Base-by-base conservation (phyloP, 1,140 invertebrate genomes). In the Sarcophaga peregrina region DNA sequence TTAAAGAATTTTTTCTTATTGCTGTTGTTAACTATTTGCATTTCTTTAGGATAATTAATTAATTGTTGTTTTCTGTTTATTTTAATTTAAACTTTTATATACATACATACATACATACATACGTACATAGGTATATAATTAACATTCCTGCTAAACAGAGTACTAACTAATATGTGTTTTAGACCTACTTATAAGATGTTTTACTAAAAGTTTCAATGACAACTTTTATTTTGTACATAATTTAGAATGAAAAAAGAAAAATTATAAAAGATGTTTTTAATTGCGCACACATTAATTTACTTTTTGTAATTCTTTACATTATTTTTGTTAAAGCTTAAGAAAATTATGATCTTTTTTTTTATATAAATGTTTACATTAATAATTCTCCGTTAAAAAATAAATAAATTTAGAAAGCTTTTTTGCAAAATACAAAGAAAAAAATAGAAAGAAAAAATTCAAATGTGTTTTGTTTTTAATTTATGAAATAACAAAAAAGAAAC, bases 311-410 rank as follows among this genome's bases (percentile, higher is more conserved):
- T 76, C 13, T 6, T 11, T 76, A 8, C 48, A 9, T 25, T 25
- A 78, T 50, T 25, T 78, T 78, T 78, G 75, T 78, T 78, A 50
- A 78, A 78, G n/a, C n/a, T 68, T 68, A 78, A 78, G 47, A 78
- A 78, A 17, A 9, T 20, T 50, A 78, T 50, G 75, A 52, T 78
- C 8, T 50, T 78, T n/a, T 78, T 78, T 75, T 74, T 75, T 78
- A 20, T 78, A 78, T 78, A 78, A 48, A 78, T 78, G n/a, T 52
- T 78, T 52, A 78, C 48, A n/a, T n/a, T n/a, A 48, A 47, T 76
- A 25, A 78, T 78, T 78, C 50, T 95, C 17, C 2, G 83, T 92
- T 78, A 78, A 76, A 58, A 37, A 37, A 37, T 37, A 37, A 37
- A 37, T 7, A 20, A 72, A 50, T 78, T 10, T 50, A 52, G 75